Conservation (phyloP, 1,140 invertebrate genomes). For the Branchinecta lynchi region DNA sequence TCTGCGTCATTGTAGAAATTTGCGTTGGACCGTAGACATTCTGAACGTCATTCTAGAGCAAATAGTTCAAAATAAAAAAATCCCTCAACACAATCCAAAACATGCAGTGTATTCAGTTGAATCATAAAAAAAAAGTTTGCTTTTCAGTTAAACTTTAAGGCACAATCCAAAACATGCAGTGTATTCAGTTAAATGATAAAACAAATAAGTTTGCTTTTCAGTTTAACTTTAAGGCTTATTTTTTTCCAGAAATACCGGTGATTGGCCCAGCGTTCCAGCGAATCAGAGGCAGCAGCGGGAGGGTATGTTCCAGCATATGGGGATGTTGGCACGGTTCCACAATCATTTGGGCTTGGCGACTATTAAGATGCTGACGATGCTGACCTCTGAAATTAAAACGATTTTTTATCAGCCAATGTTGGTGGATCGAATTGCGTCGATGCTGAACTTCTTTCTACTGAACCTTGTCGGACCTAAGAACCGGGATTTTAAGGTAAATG, state of each 20-base stretch:
- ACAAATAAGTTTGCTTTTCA: too few relatives aligned
- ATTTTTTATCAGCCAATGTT: constrained; percentile 82
- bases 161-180: too few relatives aligned
- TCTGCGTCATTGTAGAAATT: too few relatives aligned
- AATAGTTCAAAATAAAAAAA: too few relatives aligned
- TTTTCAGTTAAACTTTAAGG: too few relatives aligned
- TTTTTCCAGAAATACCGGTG: constrained; percentile 45
- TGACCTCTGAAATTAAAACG: constrained; percentile 65
- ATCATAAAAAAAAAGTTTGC: too few relatives aligned
- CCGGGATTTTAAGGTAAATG: constrained; percentile 60
- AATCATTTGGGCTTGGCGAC: constrained; percentile 83
- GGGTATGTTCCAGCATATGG: constrained; percentile 54
- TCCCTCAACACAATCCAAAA: too few relatives aligned
- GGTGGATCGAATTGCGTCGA: constrained; percentile 78
- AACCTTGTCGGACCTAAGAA: constrained; percentile 75
- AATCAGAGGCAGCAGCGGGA: constrained; percentile 61
- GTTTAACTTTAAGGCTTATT: too few relatives aligned
- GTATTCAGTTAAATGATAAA: too few relatives aligned
- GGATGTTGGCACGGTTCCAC: constrained; percentile 72
- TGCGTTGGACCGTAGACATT: too few relatives aligned
- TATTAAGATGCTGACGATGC: constrained; percentile 61
- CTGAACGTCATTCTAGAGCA: too few relatives aligned
- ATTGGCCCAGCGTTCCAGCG: constrained; percentile 51
- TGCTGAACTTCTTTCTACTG: constrained; percentile 88
- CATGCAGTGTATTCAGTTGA: too few relatives aligned